Base-by-base conservation (phyloP, 2,113 vertebrate species). In the Procapra przewalskii region DNA sequence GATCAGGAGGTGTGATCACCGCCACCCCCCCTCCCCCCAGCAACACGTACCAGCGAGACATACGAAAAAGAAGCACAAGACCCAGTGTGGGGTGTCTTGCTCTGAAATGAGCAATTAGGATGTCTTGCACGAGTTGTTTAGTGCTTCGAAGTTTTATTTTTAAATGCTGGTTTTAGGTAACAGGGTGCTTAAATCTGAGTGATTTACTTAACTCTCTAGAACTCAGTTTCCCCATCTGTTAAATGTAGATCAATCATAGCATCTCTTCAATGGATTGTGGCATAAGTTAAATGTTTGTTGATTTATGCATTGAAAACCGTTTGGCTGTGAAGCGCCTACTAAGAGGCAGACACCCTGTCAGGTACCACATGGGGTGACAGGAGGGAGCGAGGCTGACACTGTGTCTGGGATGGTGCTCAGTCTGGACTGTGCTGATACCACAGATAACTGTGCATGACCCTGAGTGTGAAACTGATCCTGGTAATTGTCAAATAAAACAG, bases 21-120 rank as follows among this genome's bases (percentile, higher is more conserved):
- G 3, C 19, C 36, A 0, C 2, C 17, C 9, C 64, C 17, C 1
- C 2, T 5, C 17, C 45, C 4, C 67, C 21, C 36, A 40, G 5
- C 6, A 43, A 25, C 23, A 25, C 1, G 23, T 40, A 43, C 71
- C 79, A 59, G 25, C 27, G 27, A 85, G 29, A 45, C 3, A 4
- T 57, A 52, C 16, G 77, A n/a, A 54, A 54, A 43, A 89, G 54
- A 77, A 27, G 48, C 19, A 4, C 3, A 43, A 25, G 67, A 13
- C 89, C 16, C 7, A 2, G 5, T 3, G 12, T n/a, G 1, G 33
- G 71, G 33, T 43, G 40, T 57, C 48, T 29, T 50, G 57, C 77
- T 91, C 60, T 71, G 71, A 86, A 67, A 11, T n/a, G 54, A 92
- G 45, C 50, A 48, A 13, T 64, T 19, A 19, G 13, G 4, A 14